phyloP scores from a whole-genome alignment of 1,140 invertebrate species.

The Dreissena polymorpha region DNA sequence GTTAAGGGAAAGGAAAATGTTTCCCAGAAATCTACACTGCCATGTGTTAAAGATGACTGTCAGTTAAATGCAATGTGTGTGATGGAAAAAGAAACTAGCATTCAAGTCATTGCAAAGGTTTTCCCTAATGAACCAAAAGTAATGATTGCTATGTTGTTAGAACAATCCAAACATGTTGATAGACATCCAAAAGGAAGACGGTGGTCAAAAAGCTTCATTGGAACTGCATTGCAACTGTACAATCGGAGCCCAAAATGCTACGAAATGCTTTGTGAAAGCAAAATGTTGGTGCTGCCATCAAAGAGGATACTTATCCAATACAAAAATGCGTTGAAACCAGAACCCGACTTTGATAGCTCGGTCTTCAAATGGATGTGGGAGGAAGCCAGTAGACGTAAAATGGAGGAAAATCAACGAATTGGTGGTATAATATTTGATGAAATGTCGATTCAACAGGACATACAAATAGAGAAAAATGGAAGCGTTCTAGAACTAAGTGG shows the following conservation, averaged over 20 bases:
- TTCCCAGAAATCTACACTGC: too few species aligned
- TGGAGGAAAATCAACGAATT: background rate
- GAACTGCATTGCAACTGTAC: conserved; percentile 20
- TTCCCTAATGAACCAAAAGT: background rate
- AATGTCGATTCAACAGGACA: conserved; percentile 32
- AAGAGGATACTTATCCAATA: background rate
- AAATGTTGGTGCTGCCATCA: conserved; percentile 15
- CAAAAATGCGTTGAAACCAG: conserved; percentile 4
- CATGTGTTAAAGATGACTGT: too few species aligned
- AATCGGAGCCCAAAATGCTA: background rate
- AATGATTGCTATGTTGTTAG: conserved; percentile 10
- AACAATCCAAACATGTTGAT: conserved; percentile 6
- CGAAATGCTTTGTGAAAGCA: conserved; percentile 1
- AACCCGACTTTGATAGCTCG: conserved; percentile 1
- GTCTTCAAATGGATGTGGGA: conserved; percentile 31
- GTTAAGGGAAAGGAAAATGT: too few species aligned
- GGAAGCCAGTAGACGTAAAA: conserved; percentile 14
- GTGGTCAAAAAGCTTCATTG: too few species aligned
- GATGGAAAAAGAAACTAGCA: too few species aligned
- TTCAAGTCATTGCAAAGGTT: too few species aligned
- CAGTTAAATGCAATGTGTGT: too few species aligned
- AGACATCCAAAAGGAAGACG: conserved; percentile 22
- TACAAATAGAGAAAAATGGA: conserved; percentile 24
- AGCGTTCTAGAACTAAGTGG: conserved; percentile 15
- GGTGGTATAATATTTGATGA: conserved; percentile 31